These are phyloP conservation scores for Ceryle rudis DNA, from an alignment of 2,797 vertebrate species.

Conservation along the genomic window DNA sequence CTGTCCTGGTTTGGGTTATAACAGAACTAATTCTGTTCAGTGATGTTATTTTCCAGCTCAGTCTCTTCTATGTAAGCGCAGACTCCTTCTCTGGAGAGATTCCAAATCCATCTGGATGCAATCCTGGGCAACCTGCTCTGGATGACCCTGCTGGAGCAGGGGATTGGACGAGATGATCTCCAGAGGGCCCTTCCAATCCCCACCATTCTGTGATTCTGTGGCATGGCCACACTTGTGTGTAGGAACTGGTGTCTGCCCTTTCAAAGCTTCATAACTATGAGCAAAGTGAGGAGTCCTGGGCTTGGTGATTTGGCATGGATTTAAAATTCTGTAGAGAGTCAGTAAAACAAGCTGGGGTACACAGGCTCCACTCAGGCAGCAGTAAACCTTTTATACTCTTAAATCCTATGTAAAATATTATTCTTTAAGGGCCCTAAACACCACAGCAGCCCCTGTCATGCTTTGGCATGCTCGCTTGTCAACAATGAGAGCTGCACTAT, in stretches of 20 bases:
- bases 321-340: not conserved
- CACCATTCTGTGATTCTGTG: not conserved
- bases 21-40: not conserved
- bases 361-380: not conserved
- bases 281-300: not conserved
- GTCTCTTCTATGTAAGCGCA: not conserved
- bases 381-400: not conserved
- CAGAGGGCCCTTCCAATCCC: not conserved
- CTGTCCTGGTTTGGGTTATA: not conserved
- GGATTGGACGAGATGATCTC: not conserved
- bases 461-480: not conserved
- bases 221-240: rapidly evolving
- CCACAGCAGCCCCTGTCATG: not conserved
- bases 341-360: not conserved
- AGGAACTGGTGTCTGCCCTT: not conserved
- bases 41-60: not conserved
- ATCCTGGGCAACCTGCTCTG: not conserved
- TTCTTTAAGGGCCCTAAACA: not conserved
- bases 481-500: not conserved
- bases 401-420: not conserved
- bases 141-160: not conserved
- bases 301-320: not conserved
- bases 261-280: not conserved
- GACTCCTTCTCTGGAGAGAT: not conserved
- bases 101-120: not conserved